These are phyloP conservation scores for Indicator maculatus DNA, from an alignment of 2,113 vertebrate species.

Conservation along the genomic window DNA sequence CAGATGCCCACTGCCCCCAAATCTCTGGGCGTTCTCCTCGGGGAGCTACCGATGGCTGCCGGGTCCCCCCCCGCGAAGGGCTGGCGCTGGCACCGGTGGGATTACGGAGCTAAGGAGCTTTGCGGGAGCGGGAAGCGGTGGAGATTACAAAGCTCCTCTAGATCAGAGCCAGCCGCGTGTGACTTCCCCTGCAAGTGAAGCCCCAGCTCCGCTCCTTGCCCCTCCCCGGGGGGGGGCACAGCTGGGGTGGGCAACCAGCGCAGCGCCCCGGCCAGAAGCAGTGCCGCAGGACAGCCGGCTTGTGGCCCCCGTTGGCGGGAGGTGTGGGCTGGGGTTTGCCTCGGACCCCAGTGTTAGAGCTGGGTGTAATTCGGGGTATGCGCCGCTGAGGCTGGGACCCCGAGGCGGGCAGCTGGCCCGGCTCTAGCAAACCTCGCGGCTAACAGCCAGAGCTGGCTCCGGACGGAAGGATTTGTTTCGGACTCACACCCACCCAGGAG, in stretches of 20 bases:
- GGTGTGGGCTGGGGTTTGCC: not conserved
- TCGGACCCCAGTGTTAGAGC: not conserved
- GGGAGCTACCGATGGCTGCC: not conserved
- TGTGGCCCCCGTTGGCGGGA: not conserved
- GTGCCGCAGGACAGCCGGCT: not conserved
- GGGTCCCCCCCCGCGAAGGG: accelerated
- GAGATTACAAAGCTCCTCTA: slow-evolving; percentile 25
- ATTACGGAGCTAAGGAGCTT: slow-evolving; percentile 54
- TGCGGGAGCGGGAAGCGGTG: not conserved
- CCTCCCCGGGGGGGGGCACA: not conserved
- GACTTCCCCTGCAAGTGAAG: not conserved
- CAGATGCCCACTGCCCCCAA: not conserved
- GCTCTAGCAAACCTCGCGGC: accelerated
- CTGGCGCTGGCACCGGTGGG: not conserved
- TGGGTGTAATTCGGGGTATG: not conserved
- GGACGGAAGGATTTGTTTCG: not conserved
- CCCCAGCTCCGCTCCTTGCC: not conserved
- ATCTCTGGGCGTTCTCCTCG: not conserved
- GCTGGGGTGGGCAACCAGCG: not conserved
- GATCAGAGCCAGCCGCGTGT: not conserved
- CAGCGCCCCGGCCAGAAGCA: not conserved
- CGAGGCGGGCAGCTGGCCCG: accelerated
- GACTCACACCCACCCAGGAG: not conserved
- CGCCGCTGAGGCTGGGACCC: not conserved
- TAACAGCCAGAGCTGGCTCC: not conserved